Evolutionary conservation across 2,113 vertebrate species (phyloP).

Genomic region (Callionymus lyra): DNA sequence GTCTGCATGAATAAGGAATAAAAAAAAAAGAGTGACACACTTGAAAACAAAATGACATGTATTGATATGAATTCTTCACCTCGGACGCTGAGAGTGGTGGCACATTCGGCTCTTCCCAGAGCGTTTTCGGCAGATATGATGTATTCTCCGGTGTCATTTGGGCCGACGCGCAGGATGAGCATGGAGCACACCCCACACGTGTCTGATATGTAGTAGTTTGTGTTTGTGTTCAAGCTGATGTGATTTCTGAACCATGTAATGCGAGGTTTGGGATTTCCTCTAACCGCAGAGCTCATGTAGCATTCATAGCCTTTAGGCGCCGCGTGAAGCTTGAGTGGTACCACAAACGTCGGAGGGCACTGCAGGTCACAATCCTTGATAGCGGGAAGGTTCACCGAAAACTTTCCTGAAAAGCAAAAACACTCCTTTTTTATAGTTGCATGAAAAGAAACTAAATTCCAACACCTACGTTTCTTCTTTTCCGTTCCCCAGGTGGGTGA

Average conservation of each 20-base stretch:
- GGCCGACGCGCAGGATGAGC: constrained; percentile 64
- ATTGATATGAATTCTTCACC: constrained; percentile 54
- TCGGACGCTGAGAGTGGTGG: constrained; percentile 68
- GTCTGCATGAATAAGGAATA: constrained; percentile 45
- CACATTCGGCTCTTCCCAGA: constrained; percentile 64
- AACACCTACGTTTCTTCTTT: constrained; percentile 57
- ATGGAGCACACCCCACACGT: constrained; percentile 80
- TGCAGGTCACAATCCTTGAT: constrained; percentile 53
- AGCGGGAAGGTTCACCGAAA: constrained; percentile 37
- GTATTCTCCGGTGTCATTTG: constrained; percentile 72
- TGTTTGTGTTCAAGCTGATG: constrained; percentile 63
- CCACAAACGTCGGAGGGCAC: constrained; percentile 69
- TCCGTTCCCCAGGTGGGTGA: constrained; percentile 70
- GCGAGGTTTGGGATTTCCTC: constrained; percentile 69
- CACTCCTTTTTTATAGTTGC: not conserved
- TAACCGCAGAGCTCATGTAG: constrained; percentile 80
- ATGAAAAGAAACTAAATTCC: not conserved
- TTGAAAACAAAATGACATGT: too few species aligned
- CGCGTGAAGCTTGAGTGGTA: constrained; percentile 69
- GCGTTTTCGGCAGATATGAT: constrained; percentile 67
- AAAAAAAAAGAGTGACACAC: constrained; percentile 2
- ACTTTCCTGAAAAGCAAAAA: constrained; percentile 50
- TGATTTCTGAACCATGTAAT: constrained; percentile 77
- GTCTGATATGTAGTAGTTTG: constrained; percentile 67
- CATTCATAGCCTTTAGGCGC: constrained; percentile 74